Evolutionary conservation across 2,888 invertebrate genomes (phyloP), one percentile per base, ranked within the genome.

Genomic region (Adineta ricciae): DNA sequence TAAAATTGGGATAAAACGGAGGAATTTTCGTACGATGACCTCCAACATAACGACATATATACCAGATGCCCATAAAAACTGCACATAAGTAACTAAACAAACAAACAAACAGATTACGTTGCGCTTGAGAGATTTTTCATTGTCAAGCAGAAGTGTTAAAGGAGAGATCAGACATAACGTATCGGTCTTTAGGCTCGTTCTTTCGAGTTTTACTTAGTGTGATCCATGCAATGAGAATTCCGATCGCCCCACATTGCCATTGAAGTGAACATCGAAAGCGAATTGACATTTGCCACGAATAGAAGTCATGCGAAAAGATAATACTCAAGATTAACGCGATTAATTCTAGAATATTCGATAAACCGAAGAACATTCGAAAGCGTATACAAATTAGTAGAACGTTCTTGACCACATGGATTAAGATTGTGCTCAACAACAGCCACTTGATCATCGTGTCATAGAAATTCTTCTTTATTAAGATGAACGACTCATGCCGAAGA

Each of bases 251-350:
- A 38, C 73, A 73, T 73, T 73, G 73, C 73, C 73, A 73, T 73
- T 73, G 73, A 73, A 73, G 41, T 73, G 73, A 73, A 38, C 73
- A 73, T 73, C 73, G 73, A 73, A 73, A 73, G 24, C 73, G 36
- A 38, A 73, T 41, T 24, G 36, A 38, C 73, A 73, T 73, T 73
- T 73, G 73, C 73, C 73, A 73, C 9, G 73, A 73, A 73, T 73
- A 73, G 24, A 73, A 73, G 41, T 73, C 73, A 41, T 73, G 41
- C 24, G 73, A 73, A 38, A 73, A 73, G 24, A 73, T 73, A 24
- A 73, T 73, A 41, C 73, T 73, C 41, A 73, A 73, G 9, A 73
- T 73, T 38, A 73, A 41, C 41, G 73, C 73, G 0, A 73, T 21
- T 24, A 73, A 73, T 73, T 73, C 73, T 73, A 73, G 41, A 24